phyloP scores from a whole-genome alignment of 2,113 vertebrate species.

The Salvelinus sp. region DNA sequence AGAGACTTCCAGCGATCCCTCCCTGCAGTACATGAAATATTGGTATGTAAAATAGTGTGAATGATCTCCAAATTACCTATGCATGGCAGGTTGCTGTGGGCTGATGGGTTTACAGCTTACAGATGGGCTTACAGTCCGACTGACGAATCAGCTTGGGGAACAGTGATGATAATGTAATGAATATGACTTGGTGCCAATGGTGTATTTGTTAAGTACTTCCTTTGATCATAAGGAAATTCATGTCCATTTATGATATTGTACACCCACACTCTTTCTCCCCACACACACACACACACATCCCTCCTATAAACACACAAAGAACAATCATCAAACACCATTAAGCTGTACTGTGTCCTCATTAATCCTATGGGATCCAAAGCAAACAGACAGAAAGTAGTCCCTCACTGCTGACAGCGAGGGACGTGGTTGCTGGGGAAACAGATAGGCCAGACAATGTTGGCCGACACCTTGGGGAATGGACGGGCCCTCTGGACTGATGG shows the following conservation, averaged over 20 bases:
- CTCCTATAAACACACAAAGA: conserved; percentile 14
- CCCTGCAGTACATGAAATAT: conserved; percentile 44
- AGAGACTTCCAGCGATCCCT: conserved; percentile 44
- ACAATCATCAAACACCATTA: conserved; percentile 26
- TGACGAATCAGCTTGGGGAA: conserved; percentile 25
- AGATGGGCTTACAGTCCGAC: conserved; percentile 4
- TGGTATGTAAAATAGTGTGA: conserved; percentile 64
- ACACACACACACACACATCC: background rate
- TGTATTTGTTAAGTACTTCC: background rate
- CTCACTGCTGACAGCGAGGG: conserved; percentile 45
- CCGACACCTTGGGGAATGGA: conserved; percentile 38
- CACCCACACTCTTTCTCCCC: background rate
- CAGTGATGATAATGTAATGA: conserved; percentile 6
- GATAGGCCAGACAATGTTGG: conserved; percentile 50
- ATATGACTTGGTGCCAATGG: background rate
- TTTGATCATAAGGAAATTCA: background rate
- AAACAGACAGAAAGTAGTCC: conserved; percentile 11
- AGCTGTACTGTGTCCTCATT: conserved; percentile 29
- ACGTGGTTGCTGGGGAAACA: conserved; percentile 61
- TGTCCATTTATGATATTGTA: conserved; percentile 1
- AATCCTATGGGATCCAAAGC: conserved; percentile 46
- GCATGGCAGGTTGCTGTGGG: conserved; percentile 5
- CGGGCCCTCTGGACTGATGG: conserved; percentile 38
- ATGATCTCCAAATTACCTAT: conserved; percentile 48
- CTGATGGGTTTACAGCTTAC: background rate